Percentiles rank a stretch among this genome's conserved stretches.
Conservation (phyloP, 2,888 invertebrate genomes). For the Aethes cnicana region DNA sequence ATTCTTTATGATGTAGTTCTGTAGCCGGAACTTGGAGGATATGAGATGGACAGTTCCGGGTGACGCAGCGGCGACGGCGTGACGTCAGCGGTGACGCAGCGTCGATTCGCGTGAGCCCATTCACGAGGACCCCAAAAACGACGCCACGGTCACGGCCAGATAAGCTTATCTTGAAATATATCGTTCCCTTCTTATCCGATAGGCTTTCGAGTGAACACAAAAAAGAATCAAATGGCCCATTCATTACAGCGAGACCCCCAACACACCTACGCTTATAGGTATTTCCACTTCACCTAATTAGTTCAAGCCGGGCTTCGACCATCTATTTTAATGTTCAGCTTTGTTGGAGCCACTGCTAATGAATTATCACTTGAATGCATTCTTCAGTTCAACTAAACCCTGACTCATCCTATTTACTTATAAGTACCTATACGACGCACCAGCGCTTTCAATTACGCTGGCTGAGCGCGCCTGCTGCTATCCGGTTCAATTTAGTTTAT, state of each 20-base stretch:
- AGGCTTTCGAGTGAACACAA: slow-evolving; percentile 1
- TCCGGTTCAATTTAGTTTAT: slow-evolving; percentile 4
- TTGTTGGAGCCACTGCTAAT: slow-evolving; percentile 8
- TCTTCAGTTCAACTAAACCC: slow-evolving; percentile 13
- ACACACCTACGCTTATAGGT: slow-evolving; percentile 13
- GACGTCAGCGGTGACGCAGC: slow-evolving; percentile 58
- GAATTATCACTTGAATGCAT: slow-evolving; percentile 15
- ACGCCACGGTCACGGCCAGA: slow-evolving; percentile 57
- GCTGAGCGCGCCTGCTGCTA: not conserved
- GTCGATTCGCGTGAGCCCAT: slow-evolving; percentile 62
- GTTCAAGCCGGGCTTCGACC: not conserved
- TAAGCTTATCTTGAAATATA: slow-evolving; percentile 29
- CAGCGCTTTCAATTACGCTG: not conserved
- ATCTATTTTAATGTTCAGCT: slow-evolving; percentile 11
- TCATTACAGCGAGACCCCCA: slow-evolving; percentile 6
- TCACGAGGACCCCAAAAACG: slow-evolving; percentile 66
- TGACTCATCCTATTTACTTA: slow-evolving; percentile 20
- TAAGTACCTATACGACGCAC: too few relatives aligned
- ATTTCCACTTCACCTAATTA: slow-evolving; percentile 17
- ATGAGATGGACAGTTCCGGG: slow-evolving; percentile 45
- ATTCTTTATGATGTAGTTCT: too few relatives aligned
- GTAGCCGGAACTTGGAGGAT: too few relatives aligned
- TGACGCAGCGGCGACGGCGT: slow-evolving; percentile 40
- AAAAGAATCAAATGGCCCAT: slow-evolving; percentile 7
- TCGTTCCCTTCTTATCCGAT: slow-evolving; percentile 17